Percentiles rank a stretch among this genome's conserved stretches.
Evolutionary conservation across 2,113 vertebrate species (phyloP).

Genomic region (Phycodurus eques): DNA sequence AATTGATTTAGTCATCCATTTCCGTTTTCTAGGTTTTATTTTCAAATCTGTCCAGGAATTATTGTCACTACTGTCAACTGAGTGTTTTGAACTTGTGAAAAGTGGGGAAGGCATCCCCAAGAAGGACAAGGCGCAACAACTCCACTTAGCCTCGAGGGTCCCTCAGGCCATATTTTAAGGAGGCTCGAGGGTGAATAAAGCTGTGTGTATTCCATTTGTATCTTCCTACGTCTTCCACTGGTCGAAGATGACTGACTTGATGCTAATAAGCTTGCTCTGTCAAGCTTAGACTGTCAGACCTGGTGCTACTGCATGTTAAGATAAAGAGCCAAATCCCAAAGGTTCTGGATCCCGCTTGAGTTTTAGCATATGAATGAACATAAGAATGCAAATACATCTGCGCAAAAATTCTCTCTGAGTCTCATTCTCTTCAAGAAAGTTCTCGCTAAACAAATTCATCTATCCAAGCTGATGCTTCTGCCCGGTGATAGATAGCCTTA

Average conservation of each 20-base stretch:
- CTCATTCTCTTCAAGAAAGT: constrained; percentile 57
- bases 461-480: constrained; percentile 73
- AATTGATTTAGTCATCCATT: constrained; percentile 40
- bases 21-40: constrained; percentile 48
- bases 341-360: constrained; percentile 69
- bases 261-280: constrained; percentile 80
- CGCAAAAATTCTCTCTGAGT: constrained; percentile 51
- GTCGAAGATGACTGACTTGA: constrained; percentile 74
- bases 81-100: constrained; percentile 59
- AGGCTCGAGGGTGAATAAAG: constrained; percentile 67
- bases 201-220: constrained; percentile 65
- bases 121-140: constrained; percentile 62
- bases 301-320: constrained; percentile 74
- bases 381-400: constrained; percentile 73
- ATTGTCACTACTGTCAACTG: constrained; percentile 41
- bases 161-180: constrained; percentile 73
- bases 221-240: constrained; percentile 47
- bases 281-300: constrained; percentile 75
- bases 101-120: constrained; percentile 51
- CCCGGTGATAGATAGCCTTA: constrained; percentile 83
- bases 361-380: constrained; percentile 71
- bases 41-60: constrained; percentile 34
- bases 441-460: constrained; percentile 70
- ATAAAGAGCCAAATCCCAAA: constrained; percentile 74
- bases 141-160: constrained; percentile 62